Evolutionary conservation across 2,797 vertebrate genomes (phyloP).

Genomic region (Orientallactaga sibirica): DNA sequence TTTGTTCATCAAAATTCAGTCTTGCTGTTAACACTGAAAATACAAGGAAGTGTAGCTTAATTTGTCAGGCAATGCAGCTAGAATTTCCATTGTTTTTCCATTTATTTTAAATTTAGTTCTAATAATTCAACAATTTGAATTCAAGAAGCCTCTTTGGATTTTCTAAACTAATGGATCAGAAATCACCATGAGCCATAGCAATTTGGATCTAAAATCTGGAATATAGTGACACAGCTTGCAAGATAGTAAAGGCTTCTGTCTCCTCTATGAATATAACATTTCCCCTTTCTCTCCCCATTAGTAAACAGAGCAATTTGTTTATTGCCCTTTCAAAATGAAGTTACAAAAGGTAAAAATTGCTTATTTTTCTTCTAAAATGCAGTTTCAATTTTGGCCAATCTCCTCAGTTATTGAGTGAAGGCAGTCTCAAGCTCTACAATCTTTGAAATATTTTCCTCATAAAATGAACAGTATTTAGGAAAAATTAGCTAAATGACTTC

Average conservation of each 20-base stretch:
- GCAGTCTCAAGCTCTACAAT: background rate
- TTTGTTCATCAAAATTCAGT: slow-evolving; percentile 26
- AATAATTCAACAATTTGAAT: slow-evolving; percentile 54
- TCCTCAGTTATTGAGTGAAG: background rate
- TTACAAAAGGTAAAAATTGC: slow-evolving; percentile 16
- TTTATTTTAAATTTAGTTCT: slow-evolving; percentile 59
- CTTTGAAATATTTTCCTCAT: slow-evolving; percentile 50
- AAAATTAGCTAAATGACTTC: slow-evolving; percentile 53
- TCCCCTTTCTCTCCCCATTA: background rate
- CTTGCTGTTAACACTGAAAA: slow-evolving; percentile 25
- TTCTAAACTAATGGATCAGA: slow-evolving; percentile 62
- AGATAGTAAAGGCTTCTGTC: slow-evolving; percentile 59
- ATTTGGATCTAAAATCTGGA: slow-evolving; percentile 57
- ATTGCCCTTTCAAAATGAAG: slow-evolving; percentile 39
- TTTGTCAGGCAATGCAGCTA: background rate
- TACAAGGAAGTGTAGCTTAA: background rate
- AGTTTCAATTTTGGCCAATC: slow-evolving; percentile 58
- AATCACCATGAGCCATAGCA: slow-evolving; percentile 13
- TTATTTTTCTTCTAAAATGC: slow-evolving; percentile 59
- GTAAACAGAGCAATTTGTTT: slow-evolving; percentile 53
- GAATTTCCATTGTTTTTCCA: slow-evolving; percentile 24
- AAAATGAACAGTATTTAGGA: slow-evolving; percentile 50
- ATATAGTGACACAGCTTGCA: background rate
- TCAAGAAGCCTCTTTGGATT: slow-evolving; percentile 53
- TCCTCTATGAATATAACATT: background rate